Evolutionary conservation across 1,140 invertebrate genomes (phyloP), one percentile per base, ranked within the genome.

Genomic region (Mizuhopecten yessoensis): DNA sequence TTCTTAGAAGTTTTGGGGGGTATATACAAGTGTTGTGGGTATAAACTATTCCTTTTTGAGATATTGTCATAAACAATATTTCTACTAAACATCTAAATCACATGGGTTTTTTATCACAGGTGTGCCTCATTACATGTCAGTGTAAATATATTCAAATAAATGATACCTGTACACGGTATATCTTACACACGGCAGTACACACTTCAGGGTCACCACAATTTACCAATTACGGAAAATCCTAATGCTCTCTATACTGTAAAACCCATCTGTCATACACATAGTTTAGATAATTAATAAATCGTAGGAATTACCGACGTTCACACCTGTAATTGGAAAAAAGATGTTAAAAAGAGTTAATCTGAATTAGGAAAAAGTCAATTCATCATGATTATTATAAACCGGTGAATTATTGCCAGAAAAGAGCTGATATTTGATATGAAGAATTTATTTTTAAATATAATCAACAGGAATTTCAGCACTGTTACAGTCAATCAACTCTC

Each of bases 221-320:
- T 75, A n/a, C 57, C n/a, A 23, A 75, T 75, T 75, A 75, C 57
- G 29, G 57, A 75, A 29, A 75, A 29, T 1, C 11, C 5, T 75
- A 75, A 75, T n/a, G 57, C 23, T 75, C 57, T 17, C 2, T 75
- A 29, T 75, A 29, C 0, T 29, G 57, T 75, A 9, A 23, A n/a
- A 29, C 23, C n/a, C 57, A 75, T 75, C 57, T 17, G 57, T 75
- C 57, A 75, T 45, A 45, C 42, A 45, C 17, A 45, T 75, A 75
- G 57, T n/a, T 75, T 75, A 75, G 11, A 75, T 75, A 75, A 75
- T 75, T 75, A n/a, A 75, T 75, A 29, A 75, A 75, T 75, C 57
- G 11, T 75, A 29, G 57, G 23, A 75, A 75, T 75, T 75, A 75
- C n/a, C 57, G 1, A 29, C n/a, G 29, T 29, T 75, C 57, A 75